Conservation (phyloP, 2,888 invertebrate species). For the Hanleya hanleyi region DNA sequence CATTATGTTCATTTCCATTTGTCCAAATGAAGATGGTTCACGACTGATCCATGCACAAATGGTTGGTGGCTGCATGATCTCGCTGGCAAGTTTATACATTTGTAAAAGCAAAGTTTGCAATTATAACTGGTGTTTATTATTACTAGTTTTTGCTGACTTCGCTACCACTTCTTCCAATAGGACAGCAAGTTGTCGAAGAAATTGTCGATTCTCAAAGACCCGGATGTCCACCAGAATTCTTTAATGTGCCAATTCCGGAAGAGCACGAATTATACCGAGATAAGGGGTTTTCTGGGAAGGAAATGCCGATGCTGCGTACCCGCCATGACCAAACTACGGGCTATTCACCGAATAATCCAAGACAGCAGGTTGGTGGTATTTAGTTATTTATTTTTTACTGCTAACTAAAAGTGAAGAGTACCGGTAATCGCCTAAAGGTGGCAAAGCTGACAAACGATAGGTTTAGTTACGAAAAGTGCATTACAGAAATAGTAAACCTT, state of each 20-base stretch:
- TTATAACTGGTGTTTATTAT: too few relatives aligned
- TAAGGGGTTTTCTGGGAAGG: slow-evolving; percentile 32
- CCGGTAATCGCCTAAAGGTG: too few relatives aligned
- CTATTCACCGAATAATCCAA: slow-evolving; percentile 78
- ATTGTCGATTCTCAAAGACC: slow-evolving; percentile 78
- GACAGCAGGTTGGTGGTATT: slow-evolving; percentile 78
- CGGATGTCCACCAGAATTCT: slow-evolving; percentile 79
- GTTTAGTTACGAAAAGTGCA: too few relatives aligned
- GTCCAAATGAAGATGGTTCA: too few relatives aligned
- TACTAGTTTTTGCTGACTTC: too few relatives aligned
- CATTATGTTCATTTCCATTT: too few relatives aligned
- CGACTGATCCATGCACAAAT: too few relatives aligned
- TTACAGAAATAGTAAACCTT: too few relatives aligned
- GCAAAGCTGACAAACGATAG: too few relatives aligned
- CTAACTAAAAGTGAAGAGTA: too few relatives aligned
- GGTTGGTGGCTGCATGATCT: not conserved
- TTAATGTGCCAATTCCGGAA: slow-evolving; percentile 77
- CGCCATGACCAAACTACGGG: slow-evolving; percentile 77
- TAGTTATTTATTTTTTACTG: too few relatives aligned
- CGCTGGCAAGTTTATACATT: not conserved
- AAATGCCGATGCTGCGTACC: slow-evolving; percentile 77
- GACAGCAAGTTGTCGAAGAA: slow-evolving; percentile 80
- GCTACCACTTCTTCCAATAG: slow-evolving; percentile 58
- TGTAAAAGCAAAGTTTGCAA: not conserved
- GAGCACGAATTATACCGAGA: not conserved